These are phyloP conservation scores for Melanitta fusca DNA, from an alignment of 2,797 vertebrate genomes.

Conservation along the genomic window DNA sequence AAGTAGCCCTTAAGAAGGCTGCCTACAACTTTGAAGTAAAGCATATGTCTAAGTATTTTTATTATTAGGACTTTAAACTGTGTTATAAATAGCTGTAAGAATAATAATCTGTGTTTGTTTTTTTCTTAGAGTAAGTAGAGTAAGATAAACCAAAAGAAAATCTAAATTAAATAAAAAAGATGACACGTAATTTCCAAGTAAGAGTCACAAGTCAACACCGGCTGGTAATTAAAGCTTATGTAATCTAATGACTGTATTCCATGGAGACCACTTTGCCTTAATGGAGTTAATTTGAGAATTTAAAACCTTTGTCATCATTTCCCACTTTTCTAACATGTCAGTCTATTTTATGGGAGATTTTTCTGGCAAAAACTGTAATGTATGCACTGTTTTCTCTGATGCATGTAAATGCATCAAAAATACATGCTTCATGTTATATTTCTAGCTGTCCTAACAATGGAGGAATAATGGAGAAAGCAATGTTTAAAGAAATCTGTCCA, in stretches of 20 bases:
- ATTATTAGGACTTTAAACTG: neutral
- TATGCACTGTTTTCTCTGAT: neutral
- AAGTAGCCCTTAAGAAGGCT: neutral
- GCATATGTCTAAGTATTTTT: neutral
- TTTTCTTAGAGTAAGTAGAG: neutral
- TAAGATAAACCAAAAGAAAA: conserved; percentile 20
- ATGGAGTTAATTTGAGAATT: conserved; percentile 50
- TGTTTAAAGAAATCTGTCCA: neutral
- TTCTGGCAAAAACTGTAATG: neutral
- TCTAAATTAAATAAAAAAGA: conserved; percentile 44
- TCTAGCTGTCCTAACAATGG: neutral
- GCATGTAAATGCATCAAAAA: neutral
- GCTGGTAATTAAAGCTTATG: conserved; percentile 63
- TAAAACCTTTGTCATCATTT: conserved; percentile 25
- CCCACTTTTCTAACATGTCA: neutral
- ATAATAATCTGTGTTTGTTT: neutral
- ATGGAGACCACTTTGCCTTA: conserved; percentile 38
- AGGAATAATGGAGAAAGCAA: neutral
- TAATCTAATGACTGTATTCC: conserved; percentile 58
- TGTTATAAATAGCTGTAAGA: neutral
- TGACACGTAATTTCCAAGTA: conserved; percentile 47
- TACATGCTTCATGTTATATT: neutral
- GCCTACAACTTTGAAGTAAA: neutral
- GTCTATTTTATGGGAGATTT: neutral
- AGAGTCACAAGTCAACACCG: conserved; percentile 46